A percentile compares a stretch with the other conserved stretches of the same genome.
phyloP scores from a whole-genome alignment of 2,888 invertebrate genomes.

The Latrodectus hesperus region DNA sequence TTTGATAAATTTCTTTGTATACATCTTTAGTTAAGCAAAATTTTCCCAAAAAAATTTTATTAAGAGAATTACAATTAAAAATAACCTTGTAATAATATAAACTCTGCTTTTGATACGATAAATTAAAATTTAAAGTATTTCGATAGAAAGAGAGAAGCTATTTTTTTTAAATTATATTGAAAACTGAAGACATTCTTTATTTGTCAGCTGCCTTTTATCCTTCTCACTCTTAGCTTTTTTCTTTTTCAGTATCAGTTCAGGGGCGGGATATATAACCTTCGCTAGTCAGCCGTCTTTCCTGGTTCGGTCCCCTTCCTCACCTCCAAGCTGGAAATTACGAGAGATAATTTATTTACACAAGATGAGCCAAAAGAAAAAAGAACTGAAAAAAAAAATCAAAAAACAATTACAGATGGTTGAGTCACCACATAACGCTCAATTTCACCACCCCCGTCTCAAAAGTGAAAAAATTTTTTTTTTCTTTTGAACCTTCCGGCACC shows the following conservation, averaged over 20 bases:
- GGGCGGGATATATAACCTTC: background rate
- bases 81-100: too few species aligned
- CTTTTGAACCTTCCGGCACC: constrained; percentile 31
- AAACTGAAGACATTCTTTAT: too few species aligned
- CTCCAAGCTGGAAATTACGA: constrained; percentile 35
- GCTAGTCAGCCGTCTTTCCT: background rate
- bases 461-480: constrained; percentile 43
- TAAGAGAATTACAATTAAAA: too few species aligned
- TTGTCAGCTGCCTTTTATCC: too few species aligned
- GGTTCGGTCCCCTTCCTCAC: background rate
- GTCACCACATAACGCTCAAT: constrained; percentile 12
- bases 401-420: constrained; percentile 8
- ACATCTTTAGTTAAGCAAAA: too few species aligned
- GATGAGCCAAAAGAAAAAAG: constrained; percentile 14
- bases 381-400: constrained; percentile 4
- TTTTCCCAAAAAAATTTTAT: too few species aligned
- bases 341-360: constrained; percentile 59
- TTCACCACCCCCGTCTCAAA: constrained; percentile 11
- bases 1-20: too few species aligned
- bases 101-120: too few species aligned
- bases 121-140: too few species aligned
- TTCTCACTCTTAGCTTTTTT: background rate
- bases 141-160: too few species aligned
- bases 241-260: background rate
- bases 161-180: too few species aligned